A percentile compares a stretch with the other conserved stretches of the same genome.
Evolutionary conservation across 1,140 invertebrate species (phyloP).

Genomic region (Meteorus sp.): DNA sequence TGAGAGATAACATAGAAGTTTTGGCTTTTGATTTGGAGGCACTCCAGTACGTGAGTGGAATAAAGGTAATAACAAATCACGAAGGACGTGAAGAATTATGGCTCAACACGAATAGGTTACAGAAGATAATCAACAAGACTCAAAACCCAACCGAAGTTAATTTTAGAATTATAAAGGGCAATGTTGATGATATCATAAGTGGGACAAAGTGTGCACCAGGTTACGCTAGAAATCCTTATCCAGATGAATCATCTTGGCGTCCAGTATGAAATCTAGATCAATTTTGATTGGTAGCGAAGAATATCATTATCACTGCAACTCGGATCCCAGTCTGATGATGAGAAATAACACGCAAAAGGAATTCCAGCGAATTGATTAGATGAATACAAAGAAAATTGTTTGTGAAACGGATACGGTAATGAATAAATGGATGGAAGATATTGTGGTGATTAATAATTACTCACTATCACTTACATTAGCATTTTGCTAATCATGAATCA

Average conservation of each 20-base stretch:
- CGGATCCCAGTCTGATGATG: too few species aligned
- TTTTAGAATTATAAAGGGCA: conserved; percentile 48
- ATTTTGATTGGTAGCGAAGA: too few species aligned
- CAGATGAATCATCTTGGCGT: conserved; percentile 44
- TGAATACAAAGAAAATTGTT: too few species aligned
- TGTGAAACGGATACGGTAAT: too few species aligned
- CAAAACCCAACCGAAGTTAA: conserved; percentile 48
- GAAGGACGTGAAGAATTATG: conserved; percentile 51
- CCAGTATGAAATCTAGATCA: conserved; percentile 39
- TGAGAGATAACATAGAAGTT: conserved; percentile 60
- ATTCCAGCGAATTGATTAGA: too few species aligned
- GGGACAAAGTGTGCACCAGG: conserved; percentile 49
- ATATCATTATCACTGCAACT: too few species aligned
- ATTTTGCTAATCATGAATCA: too few species aligned
- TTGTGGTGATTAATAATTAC: too few species aligned
- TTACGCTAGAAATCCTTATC: conserved; percentile 26
- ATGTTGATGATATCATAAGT: conserved; percentile 52
- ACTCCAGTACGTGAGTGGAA: conserved; percentile 69
- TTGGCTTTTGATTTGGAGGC: conserved; percentile 61
- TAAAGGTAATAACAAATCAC: conserved; percentile 51
- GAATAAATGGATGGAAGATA: too few species aligned
- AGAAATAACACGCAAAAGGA: too few species aligned
- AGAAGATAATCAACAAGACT: conserved; percentile 55
- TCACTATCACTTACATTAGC: too few species aligned
- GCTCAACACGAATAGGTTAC: conserved; percentile 56